A percentile compares a stretch with the other conserved stretches of the same genome.
phyloP scores from a whole-genome alignment of 2,797 vertebrate species.

The Mustela erminea region DNA sequence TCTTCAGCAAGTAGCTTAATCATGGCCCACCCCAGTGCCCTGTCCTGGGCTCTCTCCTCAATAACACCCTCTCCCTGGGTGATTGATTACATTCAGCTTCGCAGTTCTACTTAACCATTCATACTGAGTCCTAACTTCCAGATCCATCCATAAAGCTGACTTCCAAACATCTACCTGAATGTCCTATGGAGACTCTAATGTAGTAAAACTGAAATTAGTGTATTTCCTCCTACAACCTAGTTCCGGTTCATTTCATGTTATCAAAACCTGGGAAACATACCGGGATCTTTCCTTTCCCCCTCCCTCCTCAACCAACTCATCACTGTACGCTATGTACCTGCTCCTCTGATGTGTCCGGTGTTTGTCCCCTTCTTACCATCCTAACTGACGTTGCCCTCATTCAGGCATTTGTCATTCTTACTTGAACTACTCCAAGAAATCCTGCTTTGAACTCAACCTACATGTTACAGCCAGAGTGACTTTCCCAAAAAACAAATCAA shows the following conservation, averaged over 20 bases:
- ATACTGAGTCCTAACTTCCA: neutral
- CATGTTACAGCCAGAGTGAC: neutral
- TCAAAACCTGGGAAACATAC: neutral
- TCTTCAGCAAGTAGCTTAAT: neutral
- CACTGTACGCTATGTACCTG: neutral
- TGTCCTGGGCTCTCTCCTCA: neutral
- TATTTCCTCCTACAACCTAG: neutral
- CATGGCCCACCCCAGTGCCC: neutral
- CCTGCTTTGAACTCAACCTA: neutral
- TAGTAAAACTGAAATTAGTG: neutral
- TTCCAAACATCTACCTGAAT: neutral
- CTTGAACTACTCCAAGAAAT: neutral
- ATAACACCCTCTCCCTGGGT: neutral
- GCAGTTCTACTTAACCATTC: neutral
- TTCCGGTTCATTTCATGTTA: neutral
- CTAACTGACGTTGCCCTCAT: neutral
- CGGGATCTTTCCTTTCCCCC: neutral
- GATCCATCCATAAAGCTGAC: neutral
- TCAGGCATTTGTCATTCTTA: neutral
- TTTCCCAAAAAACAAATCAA: slow-evolving; percentile 47
- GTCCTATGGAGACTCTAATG: neutral
- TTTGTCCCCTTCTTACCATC: neutral
- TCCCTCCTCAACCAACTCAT: neutral
- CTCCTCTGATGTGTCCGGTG: neutral
- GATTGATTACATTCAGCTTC: neutral